Evolutionary conservation across 2,113 vertebrate genomes (phyloP).

Genomic region (Typhlomys cinereus): DNA sequence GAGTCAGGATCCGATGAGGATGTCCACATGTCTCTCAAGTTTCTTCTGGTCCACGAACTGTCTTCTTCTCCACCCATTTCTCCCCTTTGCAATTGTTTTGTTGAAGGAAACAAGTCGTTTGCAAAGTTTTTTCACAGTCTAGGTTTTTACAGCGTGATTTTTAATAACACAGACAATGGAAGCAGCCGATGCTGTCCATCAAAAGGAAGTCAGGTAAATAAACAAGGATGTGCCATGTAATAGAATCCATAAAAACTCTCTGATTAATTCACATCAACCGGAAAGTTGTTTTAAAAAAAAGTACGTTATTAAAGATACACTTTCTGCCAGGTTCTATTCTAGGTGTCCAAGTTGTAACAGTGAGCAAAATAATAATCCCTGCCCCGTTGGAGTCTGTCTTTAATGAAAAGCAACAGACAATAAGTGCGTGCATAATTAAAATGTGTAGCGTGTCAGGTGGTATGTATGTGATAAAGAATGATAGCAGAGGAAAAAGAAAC

Average conservation of each 20-base stretch:
- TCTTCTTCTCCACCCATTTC: not conserved
- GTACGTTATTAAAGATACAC: not conserved
- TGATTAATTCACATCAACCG: not conserved
- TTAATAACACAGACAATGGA: conserved; percentile 47
- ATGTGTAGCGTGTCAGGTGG: not conserved
- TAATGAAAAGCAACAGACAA: not conserved
- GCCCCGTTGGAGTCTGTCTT: not conserved
- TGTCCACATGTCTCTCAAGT: not conserved
- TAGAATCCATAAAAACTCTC: not conserved
- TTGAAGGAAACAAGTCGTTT: conserved; percentile 44
- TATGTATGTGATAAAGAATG: not conserved
- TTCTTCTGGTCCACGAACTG: not conserved
- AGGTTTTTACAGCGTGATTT: not conserved
- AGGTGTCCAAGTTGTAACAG: not conserved
- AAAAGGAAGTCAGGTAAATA: conserved; percentile 38
- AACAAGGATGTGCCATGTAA: not conserved
- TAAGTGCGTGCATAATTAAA: not conserved
- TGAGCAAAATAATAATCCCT: not conserved
- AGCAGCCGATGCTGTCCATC: not conserved
- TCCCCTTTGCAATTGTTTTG: not conserved
- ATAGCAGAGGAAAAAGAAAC: not conserved
- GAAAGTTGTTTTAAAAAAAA: not conserved
- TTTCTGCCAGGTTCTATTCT: not conserved
- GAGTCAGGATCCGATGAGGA: not conserved
- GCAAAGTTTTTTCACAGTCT: not conserved